Percentiles rank a stretch among this genome's conserved stretches.
These are phyloP conservation scores for Solenopsis fugax DNA, from an alignment of 1,140 invertebrate genomes.

Conservation along the genomic window DNA sequence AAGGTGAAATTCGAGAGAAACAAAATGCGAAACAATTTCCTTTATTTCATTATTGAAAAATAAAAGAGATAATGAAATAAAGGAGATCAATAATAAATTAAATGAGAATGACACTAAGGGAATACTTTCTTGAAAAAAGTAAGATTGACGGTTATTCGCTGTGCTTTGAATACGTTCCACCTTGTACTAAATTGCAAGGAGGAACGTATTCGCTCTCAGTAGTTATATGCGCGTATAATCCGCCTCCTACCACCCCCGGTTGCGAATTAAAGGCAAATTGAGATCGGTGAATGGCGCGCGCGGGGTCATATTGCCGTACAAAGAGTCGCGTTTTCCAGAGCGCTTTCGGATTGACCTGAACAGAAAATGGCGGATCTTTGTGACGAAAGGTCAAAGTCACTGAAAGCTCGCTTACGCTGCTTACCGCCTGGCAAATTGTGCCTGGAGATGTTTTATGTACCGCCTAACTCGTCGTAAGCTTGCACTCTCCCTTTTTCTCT, in stretches of 20 bases:
- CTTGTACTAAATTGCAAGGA: slow-evolving; percentile 67
- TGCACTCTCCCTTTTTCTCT: slow-evolving; percentile 23
- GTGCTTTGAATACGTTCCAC: slow-evolving; percentile 23
- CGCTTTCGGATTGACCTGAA: slow-evolving; percentile 79
- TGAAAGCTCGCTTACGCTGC: slow-evolving; percentile 46
- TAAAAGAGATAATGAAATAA: too few relatives aligned
- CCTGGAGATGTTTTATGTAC: slow-evolving; percentile 69
- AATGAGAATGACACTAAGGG: background rate
- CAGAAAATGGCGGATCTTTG: slow-evolving; percentile 79
- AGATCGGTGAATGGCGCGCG: slow-evolving; percentile 54
- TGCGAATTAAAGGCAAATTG: slow-evolving; percentile 75
- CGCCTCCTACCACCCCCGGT: background rate
- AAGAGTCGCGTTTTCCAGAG: slow-evolving; percentile 54
- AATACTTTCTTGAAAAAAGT: background rate
- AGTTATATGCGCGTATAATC: slow-evolving; percentile 1
- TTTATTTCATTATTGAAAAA: slow-evolving; percentile 5
- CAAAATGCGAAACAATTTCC: background rate
- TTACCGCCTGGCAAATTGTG: slow-evolving; percentile 71
- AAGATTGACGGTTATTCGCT: background rate
- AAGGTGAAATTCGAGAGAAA: background rate
- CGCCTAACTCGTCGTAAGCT: slow-evolving; percentile 35
- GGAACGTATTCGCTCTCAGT: background rate
- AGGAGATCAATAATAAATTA: background rate
- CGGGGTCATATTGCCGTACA: slow-evolving; percentile 47
- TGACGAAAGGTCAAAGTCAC: slow-evolving; percentile 56